Percentiles rank a stretch among this genome's conserved stretches.
These are phyloP conservation scores for Donacobius atricapilla DNA, from an alignment of 2,113 vertebrate genomes.

Conservation along the genomic window DNA sequence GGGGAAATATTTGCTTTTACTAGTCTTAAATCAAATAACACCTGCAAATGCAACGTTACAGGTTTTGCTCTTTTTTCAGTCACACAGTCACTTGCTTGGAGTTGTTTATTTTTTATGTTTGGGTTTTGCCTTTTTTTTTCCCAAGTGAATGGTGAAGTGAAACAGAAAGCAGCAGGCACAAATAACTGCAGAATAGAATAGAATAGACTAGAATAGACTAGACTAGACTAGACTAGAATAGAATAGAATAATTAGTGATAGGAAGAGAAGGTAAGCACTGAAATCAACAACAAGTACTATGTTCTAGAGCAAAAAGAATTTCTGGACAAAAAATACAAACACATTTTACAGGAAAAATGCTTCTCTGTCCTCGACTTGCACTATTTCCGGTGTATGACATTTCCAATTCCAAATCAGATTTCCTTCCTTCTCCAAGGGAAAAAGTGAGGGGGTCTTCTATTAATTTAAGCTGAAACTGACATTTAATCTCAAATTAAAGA, in stretches of 20 bases:
- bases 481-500: neutral
- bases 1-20: conserved; percentile 28
- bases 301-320: neutral
- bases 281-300: neutral
- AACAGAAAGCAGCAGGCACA: conserved; percentile 38
- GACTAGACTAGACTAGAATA: too few species aligned
- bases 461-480: neutral
- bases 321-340: neutral
- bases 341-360: neutral
- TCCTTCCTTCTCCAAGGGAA: neutral
- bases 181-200: too few species aligned
- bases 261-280: conserved; percentile 24
- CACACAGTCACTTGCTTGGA: neutral
- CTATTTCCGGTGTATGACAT: neutral
- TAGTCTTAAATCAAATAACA: conserved; percentile 47
- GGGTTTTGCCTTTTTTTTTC: neutral
- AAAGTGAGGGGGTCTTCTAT: neutral
- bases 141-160: conserved; percentile 26
- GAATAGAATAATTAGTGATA: conserved; percentile 15
- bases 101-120: neutral
- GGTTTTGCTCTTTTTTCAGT: neutral
- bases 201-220: too few species aligned
- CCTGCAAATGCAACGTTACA: neutral
- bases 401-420: neutral
- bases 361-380: neutral